A percentile compares a stretch with the other conserved stretches of the same genome.
These are phyloP conservation scores for Protomyctophum bolini DNA, from an alignment of 2,113 vertebrate genomes.

Conservation along the genomic window DNA sequence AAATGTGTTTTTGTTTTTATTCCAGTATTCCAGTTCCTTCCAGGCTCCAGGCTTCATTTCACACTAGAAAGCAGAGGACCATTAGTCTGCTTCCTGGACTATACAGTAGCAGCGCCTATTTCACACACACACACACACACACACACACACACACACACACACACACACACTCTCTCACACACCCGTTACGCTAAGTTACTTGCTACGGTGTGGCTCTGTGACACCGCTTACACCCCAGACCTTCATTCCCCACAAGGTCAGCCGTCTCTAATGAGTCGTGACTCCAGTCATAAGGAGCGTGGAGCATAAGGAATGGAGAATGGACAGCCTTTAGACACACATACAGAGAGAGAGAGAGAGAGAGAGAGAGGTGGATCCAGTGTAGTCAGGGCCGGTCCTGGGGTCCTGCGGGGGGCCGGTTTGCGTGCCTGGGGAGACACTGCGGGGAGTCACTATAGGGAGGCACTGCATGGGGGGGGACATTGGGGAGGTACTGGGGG, in stretches of 20 bases:
- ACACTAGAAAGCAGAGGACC: slow-evolving; percentile 27
- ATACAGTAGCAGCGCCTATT: slow-evolving; percentile 43
- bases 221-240: slow-evolving; percentile 26
- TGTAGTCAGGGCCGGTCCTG: no score
- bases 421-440: no score
- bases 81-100: slow-evolving; percentile 40
- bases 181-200: no score
- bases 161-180: no score
- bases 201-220: background rate
- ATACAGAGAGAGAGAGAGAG: background rate
- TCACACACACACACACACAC: background rate
- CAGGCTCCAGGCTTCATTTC: slow-evolving; percentile 6
- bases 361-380: background rate
- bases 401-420: no score
- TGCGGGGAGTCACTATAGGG: no score
- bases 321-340: background rate
- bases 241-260: slow-evolving; percentile 37
- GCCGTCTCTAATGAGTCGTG: slow-evolving; percentile 33
- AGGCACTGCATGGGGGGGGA: no score
- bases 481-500: no score
- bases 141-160: no score
- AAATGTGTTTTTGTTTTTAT: no score
- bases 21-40: background rate
- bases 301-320: slow-evolving; percentile 11
- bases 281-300: slow-evolving; percentile 12